Percentiles rank a stretch among this genome's conserved stretches.
phyloP scores from a whole-genome alignment of 1,140 invertebrate genomes.

The Drosophila yakuba region DNA sequence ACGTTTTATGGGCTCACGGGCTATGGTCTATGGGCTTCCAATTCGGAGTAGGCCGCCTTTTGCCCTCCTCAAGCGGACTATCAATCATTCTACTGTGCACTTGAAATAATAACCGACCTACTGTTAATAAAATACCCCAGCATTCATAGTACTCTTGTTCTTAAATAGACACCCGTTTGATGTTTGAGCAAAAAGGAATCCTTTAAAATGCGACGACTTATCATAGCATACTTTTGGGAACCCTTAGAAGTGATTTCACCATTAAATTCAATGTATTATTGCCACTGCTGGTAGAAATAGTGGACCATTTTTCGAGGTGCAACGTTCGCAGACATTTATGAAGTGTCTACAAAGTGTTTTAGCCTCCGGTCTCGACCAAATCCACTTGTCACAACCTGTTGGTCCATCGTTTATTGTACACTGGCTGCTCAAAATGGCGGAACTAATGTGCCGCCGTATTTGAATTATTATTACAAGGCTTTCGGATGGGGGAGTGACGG shows the following conservation, averaged over 20 bases:
- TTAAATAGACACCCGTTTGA: no score
- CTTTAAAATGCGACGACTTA: no score
- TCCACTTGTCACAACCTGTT: conserved; percentile 71
- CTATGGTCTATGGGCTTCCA: not conserved
- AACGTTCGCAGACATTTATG: conserved; percentile 53
- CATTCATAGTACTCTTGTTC: no score
- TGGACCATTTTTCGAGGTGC: conserved; percentile 28
- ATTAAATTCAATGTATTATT: no score
- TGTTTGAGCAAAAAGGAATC: no score
- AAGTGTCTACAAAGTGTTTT: conserved; percentile 54
- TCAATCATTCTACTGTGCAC: conserved; percentile 14
- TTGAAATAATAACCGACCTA: not conserved
- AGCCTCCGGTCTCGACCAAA: conserved; percentile 32
- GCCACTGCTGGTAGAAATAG: no score
- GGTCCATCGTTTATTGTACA: conserved; percentile 57
- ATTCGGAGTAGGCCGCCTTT: conserved; percentile 33
- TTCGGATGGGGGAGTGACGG: conserved; percentile 35
- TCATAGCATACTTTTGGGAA: no score
- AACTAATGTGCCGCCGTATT: conserved; percentile 76
- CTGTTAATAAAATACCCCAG: not conserved
- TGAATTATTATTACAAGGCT: conserved; percentile 74
- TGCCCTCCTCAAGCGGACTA: conserved; percentile 1
- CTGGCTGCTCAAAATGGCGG: conserved; percentile 67
- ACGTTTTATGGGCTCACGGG: conserved; percentile 66
- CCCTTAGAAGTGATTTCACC: no score